phyloP scores from a whole-genome alignment of 2,888 invertebrate species.

The Athrips mouffetella region DNA sequence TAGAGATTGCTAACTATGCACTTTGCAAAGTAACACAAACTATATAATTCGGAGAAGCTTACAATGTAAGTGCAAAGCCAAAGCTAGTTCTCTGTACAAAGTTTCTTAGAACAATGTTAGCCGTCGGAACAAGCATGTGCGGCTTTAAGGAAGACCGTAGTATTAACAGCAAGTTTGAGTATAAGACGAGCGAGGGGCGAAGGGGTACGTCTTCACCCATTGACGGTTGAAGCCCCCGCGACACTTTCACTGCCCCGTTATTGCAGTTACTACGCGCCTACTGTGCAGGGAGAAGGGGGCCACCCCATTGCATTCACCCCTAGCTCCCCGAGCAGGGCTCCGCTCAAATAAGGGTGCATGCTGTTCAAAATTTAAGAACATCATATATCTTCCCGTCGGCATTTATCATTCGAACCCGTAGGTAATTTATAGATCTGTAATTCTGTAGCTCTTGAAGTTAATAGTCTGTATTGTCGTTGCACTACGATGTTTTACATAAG shows the following conservation, averaged over 20 bases:
- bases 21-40: constrained; percentile 1
- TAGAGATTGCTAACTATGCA: neutral
- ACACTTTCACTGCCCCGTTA: constrained; percentile 78
- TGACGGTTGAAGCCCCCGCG: constrained; percentile 77
- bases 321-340: constrained; percentile 54
- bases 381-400: constrained; percentile 20
- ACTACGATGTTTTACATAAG: neutral
- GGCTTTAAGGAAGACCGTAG: constrained; percentile 53
- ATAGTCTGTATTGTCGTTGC: neutral
- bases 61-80: constrained; percentile 3
- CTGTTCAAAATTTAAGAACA: constrained; percentile 60
- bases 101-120: constrained; percentile 11
- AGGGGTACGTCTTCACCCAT: constrained; percentile 76
- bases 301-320: constrained; percentile 72
- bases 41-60: constrained; percentile 7
- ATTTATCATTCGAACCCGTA: constrained; percentile 26
- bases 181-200: constrained; percentile 68
- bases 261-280: constrained; percentile 78
- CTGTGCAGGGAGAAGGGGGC: constrained; percentile 54
- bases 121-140: constrained; percentile 16
- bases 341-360: constrained; percentile 58
- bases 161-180: constrained; percentile 70
- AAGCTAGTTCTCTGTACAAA: constrained; percentile 6
- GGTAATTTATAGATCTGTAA: neutral
- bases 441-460: neutral